Percentiles rank a stretch among this genome's conserved stretches.
Conservation (phyloP, 2,888 invertebrate species). For the Bombylius discolor region DNA sequence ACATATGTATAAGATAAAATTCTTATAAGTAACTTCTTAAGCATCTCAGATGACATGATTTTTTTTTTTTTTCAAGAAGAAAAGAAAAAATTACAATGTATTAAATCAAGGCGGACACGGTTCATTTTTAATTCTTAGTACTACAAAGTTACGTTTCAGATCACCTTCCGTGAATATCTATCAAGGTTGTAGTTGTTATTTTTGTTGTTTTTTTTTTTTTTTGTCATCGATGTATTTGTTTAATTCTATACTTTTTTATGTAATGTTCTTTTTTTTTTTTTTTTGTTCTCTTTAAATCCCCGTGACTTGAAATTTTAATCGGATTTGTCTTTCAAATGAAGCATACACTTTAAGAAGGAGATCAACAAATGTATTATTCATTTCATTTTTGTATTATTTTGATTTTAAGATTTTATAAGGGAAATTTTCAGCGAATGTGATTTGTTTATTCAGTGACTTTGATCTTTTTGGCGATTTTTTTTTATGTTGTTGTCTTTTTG, state of each 20-base stretch:
- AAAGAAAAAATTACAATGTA: background rate
- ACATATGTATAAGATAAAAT: too few relatives aligned
- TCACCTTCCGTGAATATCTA: too few relatives aligned
- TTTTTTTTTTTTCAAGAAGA: background rate
- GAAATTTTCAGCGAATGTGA: background rate
- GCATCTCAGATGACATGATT: background rate
- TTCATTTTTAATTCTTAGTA: background rate
- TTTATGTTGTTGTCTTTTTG: background rate
- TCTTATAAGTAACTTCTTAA: too few relatives aligned
- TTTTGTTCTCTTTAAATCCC: background rate
- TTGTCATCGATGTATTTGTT: background rate
- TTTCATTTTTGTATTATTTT: too few relatives aligned
- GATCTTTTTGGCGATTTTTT: background rate
- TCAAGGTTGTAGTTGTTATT: background rate
- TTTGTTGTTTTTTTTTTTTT: background rate
- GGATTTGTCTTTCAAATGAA: slow-evolving; percentile 20
- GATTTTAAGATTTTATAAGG: background rate
- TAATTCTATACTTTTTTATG: background rate
- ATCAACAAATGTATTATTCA: slow-evolving; percentile 4
- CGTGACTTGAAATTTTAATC: slow-evolving; percentile 15
- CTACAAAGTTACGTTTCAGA: too few relatives aligned
- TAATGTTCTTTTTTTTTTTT: background rate
- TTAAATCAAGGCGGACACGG: background rate
- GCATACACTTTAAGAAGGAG: slow-evolving; percentile 16
- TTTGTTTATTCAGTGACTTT: background rate